Conservation (phyloP, 2,888 invertebrate species). For the Ariolimax columbianus region DNA sequence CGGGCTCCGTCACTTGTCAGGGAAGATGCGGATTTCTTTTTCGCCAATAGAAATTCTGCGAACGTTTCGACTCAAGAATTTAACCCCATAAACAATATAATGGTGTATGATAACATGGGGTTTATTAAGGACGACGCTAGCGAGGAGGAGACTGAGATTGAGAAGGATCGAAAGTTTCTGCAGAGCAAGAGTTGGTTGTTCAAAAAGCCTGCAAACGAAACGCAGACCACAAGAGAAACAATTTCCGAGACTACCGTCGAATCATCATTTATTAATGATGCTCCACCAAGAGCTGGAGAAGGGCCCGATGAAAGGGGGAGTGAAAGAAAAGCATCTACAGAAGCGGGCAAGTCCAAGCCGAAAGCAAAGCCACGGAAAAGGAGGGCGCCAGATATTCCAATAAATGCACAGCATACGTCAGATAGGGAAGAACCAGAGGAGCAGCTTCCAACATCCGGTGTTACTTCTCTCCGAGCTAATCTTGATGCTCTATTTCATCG, state of each 20-base stretch:
- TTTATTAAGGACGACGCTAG: conserved; percentile 48
- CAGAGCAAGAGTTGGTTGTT: conserved; percentile 55
- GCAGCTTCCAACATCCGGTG: neutral
- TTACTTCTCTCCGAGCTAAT: neutral
- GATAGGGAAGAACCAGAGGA: neutral
- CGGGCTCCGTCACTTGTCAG: conserved; percentile 52
- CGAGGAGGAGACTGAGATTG: conserved; percentile 49
- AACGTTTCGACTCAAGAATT: conserved; percentile 17
- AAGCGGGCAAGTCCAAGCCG: neutral
- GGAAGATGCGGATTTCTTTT: conserved; percentile 55
- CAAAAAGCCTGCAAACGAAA: conserved; percentile 24
- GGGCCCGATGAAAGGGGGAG: neutral
- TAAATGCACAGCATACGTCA: neutral
- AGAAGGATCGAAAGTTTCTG: conserved; percentile 52
- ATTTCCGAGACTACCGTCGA: neutral
- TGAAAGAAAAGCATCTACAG: neutral
- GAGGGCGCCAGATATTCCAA: no score
- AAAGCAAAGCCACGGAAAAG: neutral
- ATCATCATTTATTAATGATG: neutral
- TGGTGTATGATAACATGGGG: conserved; percentile 34
- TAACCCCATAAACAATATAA: conserved; percentile 25
- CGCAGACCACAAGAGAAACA: neutral
- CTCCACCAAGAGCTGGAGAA: neutral
- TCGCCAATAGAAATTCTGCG: conserved; percentile 35
- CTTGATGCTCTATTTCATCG: conserved; percentile 15